Evolutionary conservation across 2,797 vertebrate species (phyloP).

Genomic region (Cephalopachus bancanus): DNA sequence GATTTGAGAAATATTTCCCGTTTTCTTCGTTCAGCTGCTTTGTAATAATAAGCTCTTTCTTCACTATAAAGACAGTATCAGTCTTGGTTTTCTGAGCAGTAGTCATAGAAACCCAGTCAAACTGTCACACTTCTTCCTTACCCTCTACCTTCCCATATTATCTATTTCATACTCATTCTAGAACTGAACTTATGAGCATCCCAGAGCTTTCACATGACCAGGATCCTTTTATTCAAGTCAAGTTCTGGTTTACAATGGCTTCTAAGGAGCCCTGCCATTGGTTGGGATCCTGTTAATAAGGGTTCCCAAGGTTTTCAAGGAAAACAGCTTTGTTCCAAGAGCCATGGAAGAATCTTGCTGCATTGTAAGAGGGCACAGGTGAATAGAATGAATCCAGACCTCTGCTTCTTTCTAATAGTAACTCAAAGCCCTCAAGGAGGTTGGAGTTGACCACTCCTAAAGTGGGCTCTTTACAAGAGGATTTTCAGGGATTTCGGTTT

Average conservation of each 20-base stretch:
- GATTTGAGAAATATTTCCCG: no score
- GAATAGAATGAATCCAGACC: not conserved
- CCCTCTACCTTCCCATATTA: no score
- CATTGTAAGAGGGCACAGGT: not conserved
- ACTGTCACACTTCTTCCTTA: not conserved
- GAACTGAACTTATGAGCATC: not conserved
- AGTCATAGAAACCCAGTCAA: no score
- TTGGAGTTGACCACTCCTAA: not conserved
- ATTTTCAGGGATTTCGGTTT: not conserved
- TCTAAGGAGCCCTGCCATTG: not conserved
- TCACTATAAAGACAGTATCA: no score
- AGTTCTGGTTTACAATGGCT: not conserved
- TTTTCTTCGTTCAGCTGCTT: no score
- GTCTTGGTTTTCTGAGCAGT: no score
- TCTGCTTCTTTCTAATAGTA: not conserved
- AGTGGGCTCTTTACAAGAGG: not conserved
- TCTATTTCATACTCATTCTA: not conserved
- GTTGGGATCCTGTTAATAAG: not conserved
- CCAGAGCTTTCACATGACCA: not conserved
- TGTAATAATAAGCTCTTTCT: no score
- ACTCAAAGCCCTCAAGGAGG: not conserved
- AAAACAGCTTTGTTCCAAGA: not conserved
- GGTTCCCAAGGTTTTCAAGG: not conserved
- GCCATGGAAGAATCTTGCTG: not conserved
- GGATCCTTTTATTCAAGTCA: not conserved